phyloP scores from a whole-genome alignment of 1,140 invertebrate genomes.

The Eupeodes corollae region DNA sequence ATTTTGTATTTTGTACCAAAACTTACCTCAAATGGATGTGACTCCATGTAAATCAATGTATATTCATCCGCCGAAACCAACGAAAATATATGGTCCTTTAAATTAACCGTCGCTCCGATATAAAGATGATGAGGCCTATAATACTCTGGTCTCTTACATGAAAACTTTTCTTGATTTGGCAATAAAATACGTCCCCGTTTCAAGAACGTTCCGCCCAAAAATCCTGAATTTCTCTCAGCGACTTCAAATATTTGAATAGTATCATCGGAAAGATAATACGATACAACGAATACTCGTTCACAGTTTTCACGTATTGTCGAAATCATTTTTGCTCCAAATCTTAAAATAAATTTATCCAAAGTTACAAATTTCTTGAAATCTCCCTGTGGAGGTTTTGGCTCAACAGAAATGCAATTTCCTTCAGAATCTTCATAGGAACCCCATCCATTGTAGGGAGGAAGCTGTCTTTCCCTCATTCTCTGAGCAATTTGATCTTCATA shows the following conservation, averaged over 20 bases:
- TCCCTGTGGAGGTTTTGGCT: constrained; percentile 61
- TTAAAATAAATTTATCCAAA: constrained; percentile 65
- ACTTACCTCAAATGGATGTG: constrained; percentile 55
- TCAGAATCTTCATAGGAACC: constrained; percentile 79
- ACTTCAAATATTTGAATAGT: constrained; percentile 71
- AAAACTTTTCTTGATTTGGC: constrained; percentile 59
- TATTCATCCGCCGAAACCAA: constrained; percentile 76
- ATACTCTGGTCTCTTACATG: constrained; percentile 54
- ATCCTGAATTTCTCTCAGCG: constrained; percentile 61
- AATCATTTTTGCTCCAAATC: constrained; percentile 65
- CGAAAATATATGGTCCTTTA: constrained; percentile 67
- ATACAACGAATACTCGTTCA: constrained; percentile 65
- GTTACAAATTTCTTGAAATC: constrained; percentile 72
- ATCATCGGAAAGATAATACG: constrained; percentile 71
- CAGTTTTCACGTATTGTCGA: constrained; percentile 56
- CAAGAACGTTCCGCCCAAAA: constrained; percentile 55
- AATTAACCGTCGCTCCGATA: constrained; percentile 60
- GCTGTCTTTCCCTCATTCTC: constrained; percentile 38
- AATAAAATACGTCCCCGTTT: constrained; percentile 55
- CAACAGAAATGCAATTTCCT: constrained; percentile 65
- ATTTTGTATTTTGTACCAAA: too few relatives aligned
- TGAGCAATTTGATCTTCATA: constrained; percentile 23
- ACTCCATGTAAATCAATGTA: constrained; percentile 75
- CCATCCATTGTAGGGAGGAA: constrained; percentile 82
- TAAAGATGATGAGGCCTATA: constrained; percentile 69